phyloP scores from a whole-genome alignment of 2,113 vertebrate species.

The Ivindomyrus marchei region DNA sequence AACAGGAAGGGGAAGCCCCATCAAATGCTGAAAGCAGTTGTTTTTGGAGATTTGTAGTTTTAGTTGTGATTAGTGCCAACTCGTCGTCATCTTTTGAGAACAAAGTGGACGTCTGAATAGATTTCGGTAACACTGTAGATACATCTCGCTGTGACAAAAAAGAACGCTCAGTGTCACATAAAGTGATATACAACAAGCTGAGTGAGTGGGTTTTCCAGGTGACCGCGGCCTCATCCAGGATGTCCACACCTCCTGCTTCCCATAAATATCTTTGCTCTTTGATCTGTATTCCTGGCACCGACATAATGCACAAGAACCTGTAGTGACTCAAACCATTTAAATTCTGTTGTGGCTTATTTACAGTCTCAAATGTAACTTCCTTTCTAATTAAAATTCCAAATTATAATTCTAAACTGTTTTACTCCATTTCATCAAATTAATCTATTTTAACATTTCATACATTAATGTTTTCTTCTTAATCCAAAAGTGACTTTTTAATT shows the following conservation, averaged over 20 bases:
- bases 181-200: background rate
- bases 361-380: background rate
- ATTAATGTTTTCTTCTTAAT: background rate
- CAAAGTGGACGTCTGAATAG: background rate
- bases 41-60: background rate
- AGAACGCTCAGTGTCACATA: background rate
- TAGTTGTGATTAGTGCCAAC: background rate
- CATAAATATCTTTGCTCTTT: background rate
- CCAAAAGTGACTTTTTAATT: background rate
- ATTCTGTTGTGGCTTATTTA: background rate
- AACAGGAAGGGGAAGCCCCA: background rate
- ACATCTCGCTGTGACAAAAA: background rate
- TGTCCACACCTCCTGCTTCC: background rate
- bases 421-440: background rate
- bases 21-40: background rate
- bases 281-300: background rate
- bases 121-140: background rate
- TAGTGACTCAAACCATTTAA: background rate
- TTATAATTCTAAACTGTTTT: background rate
- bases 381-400: background rate
- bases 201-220: background rate
- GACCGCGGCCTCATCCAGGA: background rate
- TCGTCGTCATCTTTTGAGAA: background rate
- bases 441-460: background rate
- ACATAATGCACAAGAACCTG: background rate